phyloP scores from a whole-genome alignment of 2,888 invertebrate species.

The Hanleya hanleyi region DNA sequence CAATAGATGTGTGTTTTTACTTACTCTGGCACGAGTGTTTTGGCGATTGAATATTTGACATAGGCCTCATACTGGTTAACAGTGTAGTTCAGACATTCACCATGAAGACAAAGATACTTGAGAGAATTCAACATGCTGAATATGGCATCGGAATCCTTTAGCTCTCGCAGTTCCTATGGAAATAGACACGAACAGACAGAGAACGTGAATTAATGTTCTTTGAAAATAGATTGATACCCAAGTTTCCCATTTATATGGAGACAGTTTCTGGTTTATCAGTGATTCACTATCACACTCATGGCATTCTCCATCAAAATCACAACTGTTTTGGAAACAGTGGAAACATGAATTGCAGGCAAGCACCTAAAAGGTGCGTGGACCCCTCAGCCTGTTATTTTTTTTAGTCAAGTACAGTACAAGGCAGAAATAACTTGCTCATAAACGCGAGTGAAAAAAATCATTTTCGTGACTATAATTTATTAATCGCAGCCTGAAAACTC shows the following conservation, averaged over 20 bases:
- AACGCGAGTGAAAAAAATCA: no score
- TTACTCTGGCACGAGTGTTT: conserved; percentile 93
- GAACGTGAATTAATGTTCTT: not conserved
- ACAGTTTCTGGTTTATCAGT: not conserved
- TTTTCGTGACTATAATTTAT: no score
- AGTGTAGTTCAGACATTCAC: conserved; percentile 91
- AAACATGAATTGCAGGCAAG: no score
- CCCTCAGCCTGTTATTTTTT: no score
- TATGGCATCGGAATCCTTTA: conserved; percentile 88
- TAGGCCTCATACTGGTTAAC: conserved; percentile 92
- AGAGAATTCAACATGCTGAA: conserved; percentile 94
- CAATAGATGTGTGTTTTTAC: no score
- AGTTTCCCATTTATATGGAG: not conserved
- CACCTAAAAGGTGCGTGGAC: no score
- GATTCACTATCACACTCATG: no score
- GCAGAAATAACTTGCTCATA: no score
- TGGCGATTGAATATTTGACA: conserved; percentile 97
- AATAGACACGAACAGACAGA: not conserved
- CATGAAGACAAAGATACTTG: conserved; percentile 92
- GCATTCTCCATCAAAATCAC: no score
- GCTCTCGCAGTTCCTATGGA: conserved; percentile 73
- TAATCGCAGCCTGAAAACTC: no score
- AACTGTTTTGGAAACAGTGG: no score
- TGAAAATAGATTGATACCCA: not conserved
- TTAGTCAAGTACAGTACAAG: no score